A percentile compares a stretch with the other conserved stretches of the same genome.
Conservation (phyloP, 2,888 invertebrate genomes). For the Elysia crispata region DNA sequence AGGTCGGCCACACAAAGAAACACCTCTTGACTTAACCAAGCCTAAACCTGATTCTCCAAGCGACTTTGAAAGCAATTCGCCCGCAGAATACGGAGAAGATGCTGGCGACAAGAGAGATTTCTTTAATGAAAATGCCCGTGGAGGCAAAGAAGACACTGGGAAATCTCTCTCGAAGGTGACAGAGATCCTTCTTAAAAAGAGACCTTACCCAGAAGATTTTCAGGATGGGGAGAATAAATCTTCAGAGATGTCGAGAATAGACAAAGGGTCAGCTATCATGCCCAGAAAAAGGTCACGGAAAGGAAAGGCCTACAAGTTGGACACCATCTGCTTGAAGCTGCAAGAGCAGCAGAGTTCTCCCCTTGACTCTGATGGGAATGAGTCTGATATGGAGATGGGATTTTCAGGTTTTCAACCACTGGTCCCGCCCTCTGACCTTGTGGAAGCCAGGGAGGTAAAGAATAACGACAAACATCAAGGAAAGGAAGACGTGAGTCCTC, state of each 20-base stretch:
- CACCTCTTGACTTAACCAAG: conserved; percentile 72
- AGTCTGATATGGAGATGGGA: conserved; percentile 17
- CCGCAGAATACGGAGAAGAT: conserved; percentile 83
- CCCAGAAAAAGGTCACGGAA: conserved; percentile 86
- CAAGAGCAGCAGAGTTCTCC: conserved; percentile 61
- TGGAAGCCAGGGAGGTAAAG: not conserved
- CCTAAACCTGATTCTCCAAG: conserved; percentile 59
- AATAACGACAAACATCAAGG: not conserved
- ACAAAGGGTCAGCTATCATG: conserved; percentile 68
- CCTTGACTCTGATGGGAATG: conserved; percentile 15
- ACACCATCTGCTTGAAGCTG: conserved; percentile 77
- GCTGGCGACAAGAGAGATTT: conserved; percentile 82
- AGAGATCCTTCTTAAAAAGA: conserved; percentile 30
- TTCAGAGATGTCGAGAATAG: conserved; percentile 57
- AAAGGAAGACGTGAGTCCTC: not conserved
- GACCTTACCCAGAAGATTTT: conserved; percentile 47
- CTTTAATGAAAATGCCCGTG: not conserved
- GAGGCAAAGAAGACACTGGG: not conserved
- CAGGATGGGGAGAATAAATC: conserved; percentile 54
- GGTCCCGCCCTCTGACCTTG: not conserved
- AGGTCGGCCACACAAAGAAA: conserved; percentile 51
- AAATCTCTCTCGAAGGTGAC: not conserved
- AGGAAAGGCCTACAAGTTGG: conserved; percentile 90
- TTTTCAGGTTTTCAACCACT: not conserved
- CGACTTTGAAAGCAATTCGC: conserved; percentile 66